Base-by-base conservation (phyloP, 1,140 invertebrate genomes). In the Orchesella cincta region DNA sequence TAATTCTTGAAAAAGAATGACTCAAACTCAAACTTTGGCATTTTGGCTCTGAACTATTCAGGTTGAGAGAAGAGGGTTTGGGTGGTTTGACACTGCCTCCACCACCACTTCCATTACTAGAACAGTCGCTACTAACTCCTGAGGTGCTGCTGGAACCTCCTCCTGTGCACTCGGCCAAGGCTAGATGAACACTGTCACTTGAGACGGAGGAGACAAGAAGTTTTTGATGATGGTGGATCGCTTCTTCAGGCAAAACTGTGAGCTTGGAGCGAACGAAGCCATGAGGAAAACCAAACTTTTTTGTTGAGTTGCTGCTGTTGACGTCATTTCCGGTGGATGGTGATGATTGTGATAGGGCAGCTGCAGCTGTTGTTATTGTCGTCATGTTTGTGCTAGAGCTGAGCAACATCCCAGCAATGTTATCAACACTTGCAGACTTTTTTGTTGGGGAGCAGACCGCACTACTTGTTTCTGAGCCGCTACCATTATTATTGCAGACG, bases 221-320 rank as follows among this genome's bases (percentile, higher is more conserved):
- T 36, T 67, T 70, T 28, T 62, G 51, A 74, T 34, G 31, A n/a
- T 74, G 73, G 8, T 54, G 51, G 46, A 71, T 29, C 5, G 64
- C 26, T 33, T 84, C 83, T 76, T 84, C 83, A 36, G 82, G 83
- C 67, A 84, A 78, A n/a, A 81, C 80, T 28, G 80, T 78, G 0
- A 84, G 73, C 64, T 84, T 83, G 8, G 84, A 85, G 12, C 84
- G 80, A 14, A 85, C 79, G 77, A 85, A 85, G 0, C 84, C 84
- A 80, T 85, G 83, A 77, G 84, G 84, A 83, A 85, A 85, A 77
- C 81, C 81, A 36, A 83, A 79, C 39, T 76, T 78, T 73, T 78
- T 79, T 36, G 35, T n/a, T n/a, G 18, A 18, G 23, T 14, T n/a
- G 52, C 14, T 57, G 62, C 28, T 33, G 62, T 67, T 67, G 20